Base-by-base conservation (phyloP, 1,140 invertebrate species). In the Mycetomoellerius zeteki region DNA sequence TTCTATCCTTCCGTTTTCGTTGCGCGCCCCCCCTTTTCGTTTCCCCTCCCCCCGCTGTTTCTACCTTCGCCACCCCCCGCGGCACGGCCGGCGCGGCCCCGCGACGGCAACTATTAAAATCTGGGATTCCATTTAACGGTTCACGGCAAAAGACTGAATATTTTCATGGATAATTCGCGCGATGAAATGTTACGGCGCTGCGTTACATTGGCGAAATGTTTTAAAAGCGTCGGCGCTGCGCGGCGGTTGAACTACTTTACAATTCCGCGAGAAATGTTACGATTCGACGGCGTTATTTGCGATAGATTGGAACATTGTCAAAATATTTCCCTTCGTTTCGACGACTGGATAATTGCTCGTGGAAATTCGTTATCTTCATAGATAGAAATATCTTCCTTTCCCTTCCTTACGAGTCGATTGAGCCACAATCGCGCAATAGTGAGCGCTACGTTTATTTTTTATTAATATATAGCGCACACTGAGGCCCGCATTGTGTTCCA, bases 81-180 rank as follows among this genome's bases (percentile, higher is more conserved):
- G 75, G 75, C 37, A 64, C 75, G 58, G 58, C 21, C 77, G 62
- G 77, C 50, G 77, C 37, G 33, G 33, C 27, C 56, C 60, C 47
- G 54, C 84, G 37, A 76, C 78, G 54, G 47, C 87, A 76, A 86
- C 71, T 89, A 88, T 88, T 88, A 89, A 86, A 86, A 89, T 77
- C 71, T 69, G 84, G 87, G 85, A 89, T 88, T 88, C 56, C 58
- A 88, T 88, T 88, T 88, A 88, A 24, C 65, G 30, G 52, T 43
- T 62, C 58, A 33, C 60, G 73, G 71, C 86, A 60, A 85, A 84
- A 80, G 81, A 77, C 24, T 60, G 64, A 73, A 43, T 88, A 78
- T 85, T 85, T 85, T 77, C 21, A 56, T 77, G 72, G 72, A 85
- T 65, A 62, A 84, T 56, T 72, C 60, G 69, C 56, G 54, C 54